phyloP scores from a whole-genome alignment of 1,140 invertebrate species.

The Drosophila teissieri region DNA sequence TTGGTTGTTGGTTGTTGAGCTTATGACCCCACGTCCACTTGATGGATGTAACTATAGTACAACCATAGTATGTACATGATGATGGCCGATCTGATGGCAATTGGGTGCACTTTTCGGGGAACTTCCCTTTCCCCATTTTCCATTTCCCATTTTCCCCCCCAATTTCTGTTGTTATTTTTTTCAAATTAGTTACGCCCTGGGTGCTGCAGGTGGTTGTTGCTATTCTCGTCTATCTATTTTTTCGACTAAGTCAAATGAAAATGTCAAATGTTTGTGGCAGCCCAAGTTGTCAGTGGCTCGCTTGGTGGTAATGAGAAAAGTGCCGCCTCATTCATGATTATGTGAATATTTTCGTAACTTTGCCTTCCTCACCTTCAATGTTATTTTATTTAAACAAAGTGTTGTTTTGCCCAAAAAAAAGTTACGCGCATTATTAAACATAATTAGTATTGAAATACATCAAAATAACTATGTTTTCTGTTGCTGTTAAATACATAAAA shows the following conservation, averaged over 20 bases:
- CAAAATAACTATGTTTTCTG: too few relatives aligned
- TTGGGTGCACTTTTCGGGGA: conserved; percentile 24
- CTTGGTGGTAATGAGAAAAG: conserved; percentile 41
- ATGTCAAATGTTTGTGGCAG: conserved; percentile 56
- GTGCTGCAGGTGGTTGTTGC: conserved; percentile 66
- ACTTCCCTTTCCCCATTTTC: background rate
- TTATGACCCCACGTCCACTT: conserved; percentile 54
- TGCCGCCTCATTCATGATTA: conserved; percentile 43
- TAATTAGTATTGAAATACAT: too few relatives aligned
- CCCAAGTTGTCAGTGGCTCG: conserved; percentile 40
- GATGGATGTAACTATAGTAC: conserved; percentile 41
- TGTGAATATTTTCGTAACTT: background rate
- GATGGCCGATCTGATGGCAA: background rate
- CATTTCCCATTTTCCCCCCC: background rate
- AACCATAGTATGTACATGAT: background rate
- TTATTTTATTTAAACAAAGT: background rate
- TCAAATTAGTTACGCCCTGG: conserved; percentile 72
- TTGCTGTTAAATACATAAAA: too few relatives aligned
- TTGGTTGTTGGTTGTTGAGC: conserved; percentile 64
- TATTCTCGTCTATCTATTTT: conserved; percentile 20
- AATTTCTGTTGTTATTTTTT: conserved; percentile 42
- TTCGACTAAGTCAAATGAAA: conserved; percentile 58
- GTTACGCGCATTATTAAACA: too few relatives aligned
- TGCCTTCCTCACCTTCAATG: background rate
- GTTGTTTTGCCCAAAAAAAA: background rate